These are phyloP conservation scores for Verasper variegatus DNA, from an alignment of 2,113 vertebrate species.

Conservation along the genomic window DNA sequence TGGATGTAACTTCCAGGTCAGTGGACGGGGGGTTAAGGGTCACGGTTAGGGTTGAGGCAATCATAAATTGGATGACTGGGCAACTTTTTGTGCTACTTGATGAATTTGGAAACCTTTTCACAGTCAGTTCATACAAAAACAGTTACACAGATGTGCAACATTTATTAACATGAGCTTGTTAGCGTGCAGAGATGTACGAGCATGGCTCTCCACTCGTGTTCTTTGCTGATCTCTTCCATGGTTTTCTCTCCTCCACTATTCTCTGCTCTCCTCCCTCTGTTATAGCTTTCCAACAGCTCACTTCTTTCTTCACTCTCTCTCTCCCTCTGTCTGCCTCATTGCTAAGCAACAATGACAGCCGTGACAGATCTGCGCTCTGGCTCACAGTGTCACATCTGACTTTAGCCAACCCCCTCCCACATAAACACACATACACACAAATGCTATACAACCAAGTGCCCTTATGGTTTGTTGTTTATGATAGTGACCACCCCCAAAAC, in stretches of 20 bases:
- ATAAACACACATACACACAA: constrained; percentile 48
- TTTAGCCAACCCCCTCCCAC: constrained; percentile 61
- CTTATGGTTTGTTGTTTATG: constrained; percentile 65
- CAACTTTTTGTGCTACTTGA: constrained; percentile 41
- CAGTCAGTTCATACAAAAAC: constrained; percentile 2
- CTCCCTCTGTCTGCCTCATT: constrained; percentile 55
- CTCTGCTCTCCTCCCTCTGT: constrained; percentile 28
- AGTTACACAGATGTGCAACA: constrained; percentile 25
- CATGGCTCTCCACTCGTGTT: background rate
- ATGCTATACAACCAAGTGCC: constrained; percentile 40
- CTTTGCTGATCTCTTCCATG: constrained; percentile 11
- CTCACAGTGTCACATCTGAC: constrained; percentile 72
- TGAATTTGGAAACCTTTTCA: constrained; percentile 31
- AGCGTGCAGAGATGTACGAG: constrained; percentile 8
- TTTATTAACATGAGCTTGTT: constrained; percentile 2
- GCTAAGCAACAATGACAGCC: constrained; percentile 76
- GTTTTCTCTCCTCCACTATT: constrained; percentile 5
- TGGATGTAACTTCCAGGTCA: constrained; percentile 82
- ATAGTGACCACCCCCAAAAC: constrained; percentile 31
- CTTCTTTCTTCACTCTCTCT: constrained; percentile 37
- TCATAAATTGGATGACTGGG: constrained; percentile 65
- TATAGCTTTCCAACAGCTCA: constrained; percentile 13
- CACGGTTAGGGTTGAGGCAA: constrained; percentile 54
- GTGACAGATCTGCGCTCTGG: constrained; percentile 73
- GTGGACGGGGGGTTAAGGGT: constrained; percentile 68